A percentile compares a stretch with the other conserved stretches of the same genome.
These are phyloP conservation scores for Zhengitettix transpicula DNA, from an alignment of 2,888 invertebrate species.

Conservation along the genomic window DNA sequence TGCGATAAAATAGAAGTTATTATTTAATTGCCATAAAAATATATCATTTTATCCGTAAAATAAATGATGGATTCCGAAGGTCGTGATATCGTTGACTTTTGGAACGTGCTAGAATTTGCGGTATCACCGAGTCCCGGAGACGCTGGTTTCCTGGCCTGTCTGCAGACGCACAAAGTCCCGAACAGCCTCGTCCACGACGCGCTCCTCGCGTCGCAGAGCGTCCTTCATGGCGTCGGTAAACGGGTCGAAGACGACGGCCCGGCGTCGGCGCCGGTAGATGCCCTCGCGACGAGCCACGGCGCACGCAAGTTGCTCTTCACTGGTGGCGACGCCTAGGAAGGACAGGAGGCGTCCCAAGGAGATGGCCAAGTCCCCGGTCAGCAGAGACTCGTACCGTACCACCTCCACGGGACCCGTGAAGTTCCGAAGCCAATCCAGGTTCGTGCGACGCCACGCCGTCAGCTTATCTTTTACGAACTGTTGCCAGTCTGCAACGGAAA, in stretches of 20 bases:
- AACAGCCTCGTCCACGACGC: not conserved
- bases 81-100: too few relatives aligned
- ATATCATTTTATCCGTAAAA: too few relatives aligned
- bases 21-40: too few relatives aligned
- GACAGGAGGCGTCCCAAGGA: conserved; percentile 39
- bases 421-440: conserved; percentile 50
- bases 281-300: conserved; percentile 46
- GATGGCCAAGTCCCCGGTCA: conserved; percentile 36
- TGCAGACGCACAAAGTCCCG: not conserved
- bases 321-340: conserved; percentile 31
- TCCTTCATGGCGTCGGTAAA: not conserved
- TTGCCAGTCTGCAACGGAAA: conserved; percentile 42
- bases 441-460: conserved; percentile 48
- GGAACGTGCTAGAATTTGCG: too few relatives aligned
- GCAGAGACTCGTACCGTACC: conserved; percentile 52
- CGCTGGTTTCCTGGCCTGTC: not conserved
- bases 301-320: conserved; percentile 32
- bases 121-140: too few relatives aligned
- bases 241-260: conserved; percentile 21
- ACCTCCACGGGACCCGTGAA: conserved; percentile 52
- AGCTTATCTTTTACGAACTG: conserved; percentile 50
- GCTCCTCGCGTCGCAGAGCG: not conserved
- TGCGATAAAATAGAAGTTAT: too few relatives aligned
- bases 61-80: too few relatives aligned
- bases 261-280: conserved; percentile 52